Evolutionary conservation across 2,888 invertebrate genomes (phyloP), one percentile per base, ranked within the genome.

Genomic region (Apeira syringaria): DNA sequence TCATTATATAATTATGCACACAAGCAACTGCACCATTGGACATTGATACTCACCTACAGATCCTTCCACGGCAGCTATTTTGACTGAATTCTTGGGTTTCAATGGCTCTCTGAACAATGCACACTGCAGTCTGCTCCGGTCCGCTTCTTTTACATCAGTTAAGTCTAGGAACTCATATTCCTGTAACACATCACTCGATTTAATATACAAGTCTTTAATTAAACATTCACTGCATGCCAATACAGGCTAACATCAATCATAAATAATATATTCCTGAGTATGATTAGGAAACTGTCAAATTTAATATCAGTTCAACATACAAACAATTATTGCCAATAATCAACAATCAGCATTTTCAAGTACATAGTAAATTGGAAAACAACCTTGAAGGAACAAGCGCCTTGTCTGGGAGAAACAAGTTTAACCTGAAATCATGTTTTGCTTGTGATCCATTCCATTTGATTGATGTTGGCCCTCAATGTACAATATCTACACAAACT

Each of bases 141-240:
- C 94, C 67, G 91, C 91, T 80, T 93, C 93, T 81, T 93, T 93
- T 75, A 94, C 92, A 84, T 92, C 94, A 78, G 92, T 92, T 70
- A 94, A 91, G 91, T 94, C 94, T 86, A 95, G 91, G 91, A 94
- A 95, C 87, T 94, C 92, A 89, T 92, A 91, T 80, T 91, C 91
- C 91, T 92, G 86, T 69, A 91, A 89, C 73, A 88, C 61, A 73
- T 61, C 79, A 79, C 68, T 51, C 5, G 55, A 45, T 49, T 70
- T 68, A 71, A 73, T 62, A 49, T 51, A 49, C 50, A n/a, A 58
- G 41, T 18, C 34, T 56, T 40, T 45, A 15, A 54, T 27, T 17
- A 20, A 39, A 35, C 18, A 30, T 6, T 15, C 10, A 39, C 9
- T 22, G 30, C 49, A 51, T 50, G 54, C 49, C 32, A 46, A 36